phyloP scores from a whole-genome alignment of 2,797 vertebrate genomes.

The Chaunax sp. region DNA sequence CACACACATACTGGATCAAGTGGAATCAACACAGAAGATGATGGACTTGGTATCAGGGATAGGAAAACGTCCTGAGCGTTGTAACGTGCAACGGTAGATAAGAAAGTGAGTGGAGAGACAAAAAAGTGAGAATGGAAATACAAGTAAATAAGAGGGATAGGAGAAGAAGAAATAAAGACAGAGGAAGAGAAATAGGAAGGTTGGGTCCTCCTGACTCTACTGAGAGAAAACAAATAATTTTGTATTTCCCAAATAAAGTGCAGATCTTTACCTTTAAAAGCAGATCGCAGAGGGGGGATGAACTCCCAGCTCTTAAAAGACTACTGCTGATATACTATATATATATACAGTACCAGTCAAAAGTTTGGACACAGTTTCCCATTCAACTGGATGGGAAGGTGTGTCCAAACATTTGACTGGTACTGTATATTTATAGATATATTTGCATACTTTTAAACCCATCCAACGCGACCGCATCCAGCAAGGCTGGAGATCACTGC shows the following conservation, averaged over 20 bases:
- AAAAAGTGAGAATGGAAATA: background rate
- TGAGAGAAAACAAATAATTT: no score
- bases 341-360: no score
- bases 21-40: conserved; percentile 12
- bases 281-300: background rate
- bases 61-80: conserved; percentile 8
- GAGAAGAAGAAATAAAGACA: background rate
- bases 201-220: no score
- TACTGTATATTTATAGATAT: no score
- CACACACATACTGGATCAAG: conserved; percentile 23
- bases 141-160: background rate
- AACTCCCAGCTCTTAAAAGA: background rate
- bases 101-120: background rate
- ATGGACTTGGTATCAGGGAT: conserved; percentile 18
- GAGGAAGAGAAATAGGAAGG: no score
- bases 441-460: no score
- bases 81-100: conserved; percentile 21
- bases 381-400: no score
- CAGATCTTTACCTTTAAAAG: conserved; percentile 13
- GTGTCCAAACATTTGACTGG: no score
- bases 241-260: conserved; percentile 18
- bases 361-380: no score
- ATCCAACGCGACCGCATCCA: no score
- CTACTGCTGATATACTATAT: no score
- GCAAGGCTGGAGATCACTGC: no score